A percentile compares a stretch with the other conserved stretches of the same genome.
Evolutionary conservation across 2,888 invertebrate genomes (phyloP).

Genomic region (Lydus trimaculatus): DNA sequence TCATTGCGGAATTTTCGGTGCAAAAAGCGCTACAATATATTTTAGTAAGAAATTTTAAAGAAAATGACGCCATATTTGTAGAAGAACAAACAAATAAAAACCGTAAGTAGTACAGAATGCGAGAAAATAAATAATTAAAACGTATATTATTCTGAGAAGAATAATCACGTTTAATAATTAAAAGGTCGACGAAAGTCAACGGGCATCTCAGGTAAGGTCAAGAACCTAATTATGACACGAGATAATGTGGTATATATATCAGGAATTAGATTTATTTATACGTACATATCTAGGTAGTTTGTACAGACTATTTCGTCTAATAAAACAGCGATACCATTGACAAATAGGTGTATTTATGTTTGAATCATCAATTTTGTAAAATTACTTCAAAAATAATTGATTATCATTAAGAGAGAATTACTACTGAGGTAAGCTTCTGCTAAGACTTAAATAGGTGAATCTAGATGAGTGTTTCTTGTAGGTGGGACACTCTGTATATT

Average conservation of each 20-base stretch:
- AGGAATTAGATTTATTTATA: constrained; percentile 28
- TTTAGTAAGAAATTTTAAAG: constrained; percentile 13
- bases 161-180: constrained; percentile 54
- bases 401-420: too few relatives aligned
- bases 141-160: constrained; percentile 52
- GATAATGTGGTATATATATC: constrained; percentile 42
- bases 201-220: constrained; percentile 50
- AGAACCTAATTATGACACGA: constrained; percentile 52
- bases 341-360: not conserved
- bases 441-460: not conserved
- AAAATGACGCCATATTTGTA: constrained; percentile 16
- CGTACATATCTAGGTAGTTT: not conserved
- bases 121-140: constrained; percentile 49
- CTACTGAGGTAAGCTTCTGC: too few relatives aligned
- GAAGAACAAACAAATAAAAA: constrained; percentile 1
- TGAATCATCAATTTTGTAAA: not conserved
- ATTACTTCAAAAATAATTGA: not conserved
- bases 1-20: not conserved
- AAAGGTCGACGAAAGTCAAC: constrained; percentile 52
- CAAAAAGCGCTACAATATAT: not conserved
- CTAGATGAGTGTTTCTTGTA: not conserved
- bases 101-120: constrained; percentile 30
- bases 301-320: not conserved
- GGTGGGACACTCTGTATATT: constrained; percentile 12
- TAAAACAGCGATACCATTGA: not conserved